phyloP scores from a whole-genome alignment of 2,797 vertebrate species.

The Graptemys geographica region DNA sequence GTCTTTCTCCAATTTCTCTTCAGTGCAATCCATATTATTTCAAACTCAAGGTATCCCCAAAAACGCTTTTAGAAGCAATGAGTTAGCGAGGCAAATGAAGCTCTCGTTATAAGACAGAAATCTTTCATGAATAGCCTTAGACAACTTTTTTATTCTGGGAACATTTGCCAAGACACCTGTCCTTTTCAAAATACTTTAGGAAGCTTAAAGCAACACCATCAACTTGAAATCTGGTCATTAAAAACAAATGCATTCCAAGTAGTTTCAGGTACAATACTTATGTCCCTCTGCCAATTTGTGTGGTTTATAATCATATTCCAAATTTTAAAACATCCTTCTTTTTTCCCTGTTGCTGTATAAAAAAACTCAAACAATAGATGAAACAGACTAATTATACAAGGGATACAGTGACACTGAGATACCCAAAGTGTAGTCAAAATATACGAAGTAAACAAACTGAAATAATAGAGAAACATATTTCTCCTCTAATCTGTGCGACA shows the following conservation, averaged over 20 bases:
- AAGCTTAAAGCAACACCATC: not conserved
- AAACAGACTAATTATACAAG: not conserved
- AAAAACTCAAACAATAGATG: not conserved
- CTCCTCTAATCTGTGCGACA: not conserved
- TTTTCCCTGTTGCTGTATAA: not conserved
- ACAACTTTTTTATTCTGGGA: not conserved
- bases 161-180: not conserved
- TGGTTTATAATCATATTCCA: not conserved
- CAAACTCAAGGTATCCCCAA: not conserved
- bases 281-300: not conserved
- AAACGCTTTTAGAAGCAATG: not conserved
- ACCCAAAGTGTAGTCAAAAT: not conserved
- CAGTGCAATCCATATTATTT: not conserved
- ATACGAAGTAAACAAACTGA: not conserved
- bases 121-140: not conserved
- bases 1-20: not conserved
- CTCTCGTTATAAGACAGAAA: not conserved
- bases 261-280: not conserved
- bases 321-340: not conserved
- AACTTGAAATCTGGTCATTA: not conserved
- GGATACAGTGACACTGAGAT: not conserved
- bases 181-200: not conserved
- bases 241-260: not conserved
- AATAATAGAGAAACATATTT: not conserved
- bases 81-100: not conserved